A percentile compares a stretch with the other conserved stretches of the same genome.
These are phyloP conservation scores for Sciurus carolinensis DNA, from an alignment of 2,797 vertebrate species.

Conservation along the genomic window DNA sequence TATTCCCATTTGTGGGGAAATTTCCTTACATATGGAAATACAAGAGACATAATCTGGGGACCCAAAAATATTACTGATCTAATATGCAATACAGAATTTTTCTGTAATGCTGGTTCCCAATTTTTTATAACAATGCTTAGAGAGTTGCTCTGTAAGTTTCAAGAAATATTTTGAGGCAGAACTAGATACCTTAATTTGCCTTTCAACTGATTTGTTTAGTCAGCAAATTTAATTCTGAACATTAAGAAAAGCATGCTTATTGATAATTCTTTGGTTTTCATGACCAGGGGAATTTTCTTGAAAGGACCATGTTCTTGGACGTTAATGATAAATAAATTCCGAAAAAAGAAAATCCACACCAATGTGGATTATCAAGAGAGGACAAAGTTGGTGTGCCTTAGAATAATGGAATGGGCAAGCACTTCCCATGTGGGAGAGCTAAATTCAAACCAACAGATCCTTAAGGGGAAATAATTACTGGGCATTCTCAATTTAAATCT, in stretches of 20 bases:
- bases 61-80: conserved; percentile 28
- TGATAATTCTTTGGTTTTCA: conserved; percentile 48
- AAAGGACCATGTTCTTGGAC: neutral
- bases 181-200: neutral
- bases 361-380: conserved; percentile 28
- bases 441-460: conserved; percentile 20
- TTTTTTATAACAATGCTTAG: neutral
- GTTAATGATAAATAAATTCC: conserved; percentile 51
- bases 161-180: conserved; percentile 69
- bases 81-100: conserved; percentile 17
- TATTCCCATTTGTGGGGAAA: conserved; percentile 69
- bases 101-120: conserved; percentile 54
- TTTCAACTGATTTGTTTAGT: conserved; percentile 10
- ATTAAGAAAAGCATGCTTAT: conserved; percentile 8
- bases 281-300: neutral
- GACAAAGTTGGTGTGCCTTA: neutral
- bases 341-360: conserved; percentile 25
- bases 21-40: conserved; percentile 50
- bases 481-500: conserved; percentile 15
- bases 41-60: conserved; percentile 6
- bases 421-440: neutral
- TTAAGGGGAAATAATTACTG: conserved; percentile 13
- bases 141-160: conserved; percentile 23
- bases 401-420: neutral
- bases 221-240: conserved; percentile 39